A percentile compares a stretch with the other conserved stretches of the same genome.
These are phyloP conservation scores for Microplitis demolitor DNA, from an alignment of 1,140 invertebrate species.

Conservation along the genomic window DNA sequence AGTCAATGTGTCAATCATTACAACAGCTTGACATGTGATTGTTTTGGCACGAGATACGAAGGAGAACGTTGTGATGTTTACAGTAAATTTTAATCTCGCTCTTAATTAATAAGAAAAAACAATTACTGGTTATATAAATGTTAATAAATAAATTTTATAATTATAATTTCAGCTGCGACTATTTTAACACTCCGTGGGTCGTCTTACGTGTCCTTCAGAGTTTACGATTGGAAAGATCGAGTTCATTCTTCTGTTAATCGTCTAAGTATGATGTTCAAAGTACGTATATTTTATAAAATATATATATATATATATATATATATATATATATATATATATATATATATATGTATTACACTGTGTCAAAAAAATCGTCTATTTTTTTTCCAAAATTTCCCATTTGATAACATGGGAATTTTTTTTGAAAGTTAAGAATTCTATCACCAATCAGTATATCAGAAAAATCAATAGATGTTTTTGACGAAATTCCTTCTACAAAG, in stretches of 20 bases:
- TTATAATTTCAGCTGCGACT: slow-evolving; percentile 73
- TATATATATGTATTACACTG: background rate
- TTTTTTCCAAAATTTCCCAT: too few species aligned
- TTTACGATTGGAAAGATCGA: slow-evolving; percentile 91
- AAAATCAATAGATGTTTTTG: too few species aligned
- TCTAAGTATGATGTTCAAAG: slow-evolving; percentile 88
- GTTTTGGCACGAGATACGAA: slow-evolving; percentile 89
- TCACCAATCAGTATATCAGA: too few species aligned
- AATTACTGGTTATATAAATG: too few species aligned
- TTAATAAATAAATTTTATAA: slow-evolving; percentile 9
- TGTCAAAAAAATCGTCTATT: too few species aligned
- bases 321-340: slow-evolving; percentile 4
- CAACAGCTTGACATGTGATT: slow-evolving; percentile 83
- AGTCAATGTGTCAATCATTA: slow-evolving; percentile 89
- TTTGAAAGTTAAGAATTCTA: too few species aligned
- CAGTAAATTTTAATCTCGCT: slow-evolving; percentile 64
- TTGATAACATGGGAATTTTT: too few species aligned
- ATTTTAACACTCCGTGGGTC: slow-evolving; percentile 86
- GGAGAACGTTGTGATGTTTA: slow-evolving; percentile 88
- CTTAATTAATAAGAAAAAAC: too few species aligned
- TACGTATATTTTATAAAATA: slow-evolving; percentile 48
- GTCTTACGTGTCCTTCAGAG: slow-evolving; percentile 89
- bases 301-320: background rate
- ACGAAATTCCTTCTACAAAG: too few species aligned
- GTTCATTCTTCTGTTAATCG: slow-evolving; percentile 85